Percentiles rank a stretch among this genome's conserved stretches.
Conservation (phyloP, 2,113 vertebrate genomes). For the Hydrochoerus hydrochaeris region DNA sequence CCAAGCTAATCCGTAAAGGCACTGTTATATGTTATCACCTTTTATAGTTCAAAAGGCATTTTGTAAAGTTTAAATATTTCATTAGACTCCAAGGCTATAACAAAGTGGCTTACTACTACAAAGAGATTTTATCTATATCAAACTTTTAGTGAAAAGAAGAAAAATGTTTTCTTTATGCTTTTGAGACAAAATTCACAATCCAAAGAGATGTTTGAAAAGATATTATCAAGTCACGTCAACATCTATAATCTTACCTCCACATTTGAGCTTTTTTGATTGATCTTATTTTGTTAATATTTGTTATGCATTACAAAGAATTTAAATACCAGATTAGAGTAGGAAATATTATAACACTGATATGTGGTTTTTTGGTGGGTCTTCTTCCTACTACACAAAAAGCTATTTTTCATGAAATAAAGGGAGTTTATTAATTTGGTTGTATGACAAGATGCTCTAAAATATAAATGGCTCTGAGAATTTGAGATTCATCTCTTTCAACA, state of each 20-base stretch:
- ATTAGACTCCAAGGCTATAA: not conserved
- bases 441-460: not conserved
- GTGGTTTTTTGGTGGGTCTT: not conserved
- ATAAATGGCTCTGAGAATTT: not conserved
- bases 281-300: not conserved
- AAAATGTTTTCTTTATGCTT: not conserved
- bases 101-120: not conserved
- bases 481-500: not conserved
- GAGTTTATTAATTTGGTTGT: not conserved
- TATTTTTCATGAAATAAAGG: not conserved
- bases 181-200: not conserved
- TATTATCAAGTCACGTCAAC: not conserved
- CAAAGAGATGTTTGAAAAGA: not conserved
- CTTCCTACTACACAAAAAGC: not conserved
- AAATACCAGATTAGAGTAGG: not conserved
- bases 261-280: not conserved
- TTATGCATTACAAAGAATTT: not conserved
- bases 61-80: conserved; percentile 51
- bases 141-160: not conserved
- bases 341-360: not conserved
- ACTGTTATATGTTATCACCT: not conserved
- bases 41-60: not conserved
- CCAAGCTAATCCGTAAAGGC: not conserved
- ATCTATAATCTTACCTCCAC: not conserved
- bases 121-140: not conserved